Evolutionary conservation across 2,888 invertebrate genomes (phyloP).

Genomic region (Seira musarum): DNA sequence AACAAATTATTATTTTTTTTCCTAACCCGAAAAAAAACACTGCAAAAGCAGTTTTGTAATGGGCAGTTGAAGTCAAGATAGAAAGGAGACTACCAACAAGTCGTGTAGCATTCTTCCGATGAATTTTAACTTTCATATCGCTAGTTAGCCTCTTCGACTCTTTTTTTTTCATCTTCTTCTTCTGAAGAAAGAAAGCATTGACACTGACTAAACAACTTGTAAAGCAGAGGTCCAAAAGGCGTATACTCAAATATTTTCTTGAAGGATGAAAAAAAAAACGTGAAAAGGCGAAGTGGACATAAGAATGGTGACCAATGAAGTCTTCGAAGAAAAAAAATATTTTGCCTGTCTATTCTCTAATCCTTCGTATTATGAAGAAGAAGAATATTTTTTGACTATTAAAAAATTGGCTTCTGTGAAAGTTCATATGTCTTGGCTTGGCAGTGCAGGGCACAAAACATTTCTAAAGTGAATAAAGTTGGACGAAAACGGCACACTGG

Average conservation of each 20-base stretch:
- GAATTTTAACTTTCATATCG: slow-evolving; percentile 17
- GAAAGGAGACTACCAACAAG: not conserved
- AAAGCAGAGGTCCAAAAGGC: too few relatives aligned
- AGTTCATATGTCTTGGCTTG: not conserved
- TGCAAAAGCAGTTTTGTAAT: slow-evolving; percentile 32
- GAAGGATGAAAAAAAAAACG: not conserved
- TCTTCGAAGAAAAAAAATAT: not conserved
- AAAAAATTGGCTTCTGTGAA: slow-evolving; percentile 3
- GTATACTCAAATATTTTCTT: too few relatives aligned
- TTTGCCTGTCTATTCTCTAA: not conserved
- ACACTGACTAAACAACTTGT: too few relatives aligned
- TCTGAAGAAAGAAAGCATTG: slow-evolving; percentile 19
- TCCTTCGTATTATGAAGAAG: not conserved
- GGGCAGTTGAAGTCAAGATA: not conserved
- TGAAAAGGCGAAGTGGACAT: not conserved
- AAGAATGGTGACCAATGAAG: not conserved
- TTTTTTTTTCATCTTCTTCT: slow-evolving; percentile 23
- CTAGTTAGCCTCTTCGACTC: slow-evolving; percentile 13
- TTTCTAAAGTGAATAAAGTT: too few relatives aligned
- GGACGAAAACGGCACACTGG: too few relatives aligned
- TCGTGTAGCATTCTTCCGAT: too few relatives aligned
- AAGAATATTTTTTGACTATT: not conserved
- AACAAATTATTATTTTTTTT: slow-evolving; percentile 25
- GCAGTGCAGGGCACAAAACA: too few relatives aligned
- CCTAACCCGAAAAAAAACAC: slow-evolving; percentile 26